Percentiles rank a stretch among this genome's conserved stretches.
phyloP scores from a whole-genome alignment of 1,140 invertebrate species.

The Lasioglossum baleicum region DNA sequence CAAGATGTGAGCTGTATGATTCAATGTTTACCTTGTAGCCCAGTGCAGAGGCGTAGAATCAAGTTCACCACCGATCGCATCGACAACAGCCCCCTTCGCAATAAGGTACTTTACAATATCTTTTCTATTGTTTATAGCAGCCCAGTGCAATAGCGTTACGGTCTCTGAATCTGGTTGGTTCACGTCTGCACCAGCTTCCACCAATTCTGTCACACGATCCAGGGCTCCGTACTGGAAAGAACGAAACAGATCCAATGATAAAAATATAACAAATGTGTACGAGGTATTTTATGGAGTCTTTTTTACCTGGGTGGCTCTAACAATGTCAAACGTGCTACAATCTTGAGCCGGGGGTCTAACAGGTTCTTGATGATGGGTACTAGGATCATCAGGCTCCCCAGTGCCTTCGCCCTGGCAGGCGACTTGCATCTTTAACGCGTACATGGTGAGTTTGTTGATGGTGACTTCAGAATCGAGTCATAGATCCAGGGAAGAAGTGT shows the following conservation, averaged over 20 bases:
- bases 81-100: conserved; percentile 92
- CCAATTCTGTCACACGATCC: conserved; percentile 89
- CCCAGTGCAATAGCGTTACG: conserved; percentile 99
- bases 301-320: conserved; percentile 93
- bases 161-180: conserved; percentile 94
- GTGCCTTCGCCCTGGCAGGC: conserved; percentile 75
- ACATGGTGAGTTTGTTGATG: conserved; percentile 67
- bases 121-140: conserved; percentile 97
- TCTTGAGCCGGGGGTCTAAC: conserved; percentile 81
- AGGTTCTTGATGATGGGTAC: conserved; percentile 75
- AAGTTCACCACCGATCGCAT: conserved; percentile 97
- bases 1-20: background rate
- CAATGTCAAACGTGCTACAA: conserved; percentile 93
- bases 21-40: conserved; percentile 88
- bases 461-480: conserved; percentile 1
- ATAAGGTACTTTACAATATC: conserved; percentile 95
- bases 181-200: conserved; percentile 94
- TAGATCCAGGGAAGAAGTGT: background rate
- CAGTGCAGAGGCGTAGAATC: conserved; percentile 98
- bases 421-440: conserved; percentile 76
- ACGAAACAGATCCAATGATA: conserved; percentile 33
- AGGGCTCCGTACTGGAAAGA: conserved; percentile 90
- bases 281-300: background rate
- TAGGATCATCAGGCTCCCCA: conserved; percentile 71
- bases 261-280: conserved; percentile 20